Percentiles rank a stretch among this genome's conserved stretches.
Conservation (phyloP, 92 coral and sea anemone genomes). For the Zoanthus sansibaricus region DNA sequence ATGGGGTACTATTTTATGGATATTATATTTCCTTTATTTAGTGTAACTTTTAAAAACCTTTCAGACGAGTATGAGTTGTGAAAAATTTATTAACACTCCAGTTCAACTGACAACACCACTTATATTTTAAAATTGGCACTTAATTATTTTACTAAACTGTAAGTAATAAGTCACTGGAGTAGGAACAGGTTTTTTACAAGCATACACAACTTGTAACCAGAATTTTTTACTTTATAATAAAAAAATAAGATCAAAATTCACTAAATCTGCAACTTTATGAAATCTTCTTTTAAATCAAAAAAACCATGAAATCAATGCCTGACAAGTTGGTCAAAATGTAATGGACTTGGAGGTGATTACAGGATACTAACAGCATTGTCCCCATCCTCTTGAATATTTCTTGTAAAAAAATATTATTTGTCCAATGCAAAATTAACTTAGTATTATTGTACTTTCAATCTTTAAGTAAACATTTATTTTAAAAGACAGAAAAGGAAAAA, state of each 20-base stretch:
- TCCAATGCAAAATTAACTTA: background rate
- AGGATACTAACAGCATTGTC: background rate
- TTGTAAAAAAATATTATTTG: background rate
- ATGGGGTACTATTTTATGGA: background rate
- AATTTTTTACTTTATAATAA: too few relatives aligned
- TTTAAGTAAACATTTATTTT: background rate
- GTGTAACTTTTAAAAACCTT: too few relatives aligned
- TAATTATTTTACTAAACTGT: background rate
- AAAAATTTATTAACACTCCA: background rate
- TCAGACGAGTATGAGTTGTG: background rate
- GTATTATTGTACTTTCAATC: background rate
- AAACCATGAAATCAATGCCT: too few relatives aligned
- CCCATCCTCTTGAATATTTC: background rate
- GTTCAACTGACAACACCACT: background rate
- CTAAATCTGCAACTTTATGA: too few relatives aligned
- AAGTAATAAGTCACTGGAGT: background rate
- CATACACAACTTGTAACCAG: background rate
- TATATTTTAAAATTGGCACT: background rate
- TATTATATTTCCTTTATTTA: background rate
- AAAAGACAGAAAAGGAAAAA: background rate
- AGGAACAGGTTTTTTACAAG: background rate
- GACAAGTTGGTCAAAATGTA: conserved; percentile 1
- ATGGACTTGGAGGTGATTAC: background rate
- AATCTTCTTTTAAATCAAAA: too few relatives aligned
- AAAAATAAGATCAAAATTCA: too few relatives aligned